phyloP scores from a whole-genome alignment of 2,888 invertebrate genomes.

The Papilio gigon region DNA sequence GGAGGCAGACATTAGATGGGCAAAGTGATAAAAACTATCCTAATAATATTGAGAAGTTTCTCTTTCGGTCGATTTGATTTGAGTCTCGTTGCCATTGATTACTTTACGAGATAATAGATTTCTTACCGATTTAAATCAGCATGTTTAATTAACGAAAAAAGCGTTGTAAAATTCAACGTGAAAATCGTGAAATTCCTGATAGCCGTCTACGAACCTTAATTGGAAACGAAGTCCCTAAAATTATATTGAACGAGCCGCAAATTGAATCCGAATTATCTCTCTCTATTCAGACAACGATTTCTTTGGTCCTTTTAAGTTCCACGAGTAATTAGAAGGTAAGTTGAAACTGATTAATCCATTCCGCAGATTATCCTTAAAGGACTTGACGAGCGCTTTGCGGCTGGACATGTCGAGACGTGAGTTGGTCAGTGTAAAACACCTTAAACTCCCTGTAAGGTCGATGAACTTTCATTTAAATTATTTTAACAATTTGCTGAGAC shows the following conservation, averaged over 20 bases:
- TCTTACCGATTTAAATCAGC: background rate
- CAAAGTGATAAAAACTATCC: background rate
- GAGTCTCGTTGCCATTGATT: too few species aligned
- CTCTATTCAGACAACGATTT: conserved; percentile 24
- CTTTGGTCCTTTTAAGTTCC: conserved; percentile 24
- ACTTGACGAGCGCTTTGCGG: conserved; percentile 16
- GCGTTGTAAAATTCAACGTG: background rate
- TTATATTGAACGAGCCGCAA: conserved; percentile 19
- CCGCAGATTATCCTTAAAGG: conserved; percentile 34
- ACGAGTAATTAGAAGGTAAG: conserved; percentile 28
- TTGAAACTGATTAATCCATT: conserved; percentile 33
- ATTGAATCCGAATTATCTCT: conserved; percentile 18
- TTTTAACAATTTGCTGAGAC: too few species aligned
- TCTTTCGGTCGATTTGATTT: too few species aligned
- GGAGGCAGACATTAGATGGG: background rate
- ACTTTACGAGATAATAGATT: background rate
- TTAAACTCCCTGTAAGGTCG: conserved; percentile 19
- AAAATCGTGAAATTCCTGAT: conserved; percentile 12
- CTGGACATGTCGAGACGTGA: conserved; percentile 12
- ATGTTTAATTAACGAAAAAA: background rate
- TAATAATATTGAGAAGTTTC: too few species aligned
- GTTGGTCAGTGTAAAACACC: conserved; percentile 23
- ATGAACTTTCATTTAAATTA: background rate
- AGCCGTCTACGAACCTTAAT: conserved; percentile 16
- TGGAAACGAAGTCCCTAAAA: conserved; percentile 27